Conservation (phyloP, 2,113 vertebrate genomes). For the Hippoglossus stenolepis region DNA sequence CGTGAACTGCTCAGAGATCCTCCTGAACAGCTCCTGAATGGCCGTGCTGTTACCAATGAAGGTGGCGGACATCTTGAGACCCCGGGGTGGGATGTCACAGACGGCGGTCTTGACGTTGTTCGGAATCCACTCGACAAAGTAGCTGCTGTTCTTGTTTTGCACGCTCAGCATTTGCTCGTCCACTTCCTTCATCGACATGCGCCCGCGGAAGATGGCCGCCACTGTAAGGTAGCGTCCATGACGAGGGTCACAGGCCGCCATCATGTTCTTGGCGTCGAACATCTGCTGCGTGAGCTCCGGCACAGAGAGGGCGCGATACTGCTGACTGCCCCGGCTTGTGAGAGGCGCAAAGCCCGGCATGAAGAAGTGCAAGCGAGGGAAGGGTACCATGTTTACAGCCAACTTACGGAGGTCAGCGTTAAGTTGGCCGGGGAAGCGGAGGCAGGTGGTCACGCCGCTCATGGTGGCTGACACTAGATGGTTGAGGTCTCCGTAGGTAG, state of each 20-base stretch:
- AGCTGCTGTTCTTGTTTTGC: slow-evolving; percentile 99
- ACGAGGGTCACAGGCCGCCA: slow-evolving; percentile 96
- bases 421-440: slow-evolving; percentile 94
- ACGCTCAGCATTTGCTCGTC: slow-evolving; percentile 95
- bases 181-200: slow-evolving; percentile 99
- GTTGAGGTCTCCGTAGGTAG: slow-evolving; percentile 95
- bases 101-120: slow-evolving; percentile 96
- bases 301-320: slow-evolving; percentile 93
- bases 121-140: slow-evolving; percentile 98
- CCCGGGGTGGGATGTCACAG: slow-evolving; percentile 94
- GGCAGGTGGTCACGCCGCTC: slow-evolving; percentile 95
- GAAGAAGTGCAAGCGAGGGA: slow-evolving; percentile 97
- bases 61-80: slow-evolving; percentile 95
- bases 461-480: slow-evolving; percentile 96
- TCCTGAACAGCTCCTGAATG: slow-evolving; percentile 96
- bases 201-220: slow-evolving; percentile 93
- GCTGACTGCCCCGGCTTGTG: slow-evolving; percentile 94
- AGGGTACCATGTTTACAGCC: slow-evolving; percentile 98
- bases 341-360: slow-evolving; percentile 96
- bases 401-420: slow-evolving; percentile 96
- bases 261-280: slow-evolving; percentile 99
- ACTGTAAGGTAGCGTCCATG: slow-evolving; percentile 95
- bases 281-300: slow-evolving; percentile 98
- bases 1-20: slow-evolving; percentile 96
- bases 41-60: slow-evolving; percentile 97